phyloP scores from a whole-genome alignment of 1,140 invertebrate genomes.

The Drosophila saltans region DNA sequence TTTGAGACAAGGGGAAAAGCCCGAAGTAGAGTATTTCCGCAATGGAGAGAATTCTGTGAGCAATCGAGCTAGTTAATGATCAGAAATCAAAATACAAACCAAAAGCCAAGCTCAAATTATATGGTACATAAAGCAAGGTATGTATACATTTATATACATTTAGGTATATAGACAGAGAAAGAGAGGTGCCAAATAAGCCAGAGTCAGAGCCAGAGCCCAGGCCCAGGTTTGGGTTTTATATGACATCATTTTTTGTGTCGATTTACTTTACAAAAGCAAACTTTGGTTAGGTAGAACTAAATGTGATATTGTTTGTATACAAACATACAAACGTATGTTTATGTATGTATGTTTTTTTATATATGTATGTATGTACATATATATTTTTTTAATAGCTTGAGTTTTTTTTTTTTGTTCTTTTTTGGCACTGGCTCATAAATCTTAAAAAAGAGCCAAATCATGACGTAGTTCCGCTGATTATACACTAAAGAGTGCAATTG shows the following conservation, averaged over 20 bases:
- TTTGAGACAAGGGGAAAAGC: slow-evolving; percentile 29
- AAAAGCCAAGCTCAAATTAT: slow-evolving; percentile 42
- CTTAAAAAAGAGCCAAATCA: slow-evolving; percentile 20
- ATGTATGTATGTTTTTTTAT: neutral
- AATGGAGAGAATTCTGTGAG: slow-evolving; percentile 42
- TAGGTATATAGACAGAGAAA: slow-evolving; percentile 4
- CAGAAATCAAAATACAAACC: slow-evolving; percentile 50
- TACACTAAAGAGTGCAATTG: slow-evolving; percentile 16
- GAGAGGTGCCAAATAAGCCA: neutral
- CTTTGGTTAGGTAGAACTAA: slow-evolving; percentile 23
- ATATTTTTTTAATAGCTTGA: slow-evolving; percentile 4
- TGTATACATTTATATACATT: slow-evolving; percentile 8
- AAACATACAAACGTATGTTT: neutral
- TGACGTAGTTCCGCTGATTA: slow-evolving; percentile 31
- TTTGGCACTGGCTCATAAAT: slow-evolving; percentile 36
- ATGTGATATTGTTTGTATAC: slow-evolving; percentile 3
- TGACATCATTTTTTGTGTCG: slow-evolving; percentile 63
- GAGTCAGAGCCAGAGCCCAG: slow-evolving; percentile 36
- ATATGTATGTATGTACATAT: slow-evolving; percentile 3
- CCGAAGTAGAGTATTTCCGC: slow-evolving; percentile 37
- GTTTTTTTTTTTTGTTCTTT: slow-evolving; percentile 21
- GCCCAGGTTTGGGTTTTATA: slow-evolving; percentile 45
- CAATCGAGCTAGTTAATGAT: slow-evolving; percentile 66
- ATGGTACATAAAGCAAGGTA: slow-evolving; percentile 29
- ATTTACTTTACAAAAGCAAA: slow-evolving; percentile 40